Evolutionary conservation across 2,797 vertebrate genomes (phyloP), one percentile per base, ranked within the genome.

Genomic region (Enteromius thamalakanensis): DNA sequence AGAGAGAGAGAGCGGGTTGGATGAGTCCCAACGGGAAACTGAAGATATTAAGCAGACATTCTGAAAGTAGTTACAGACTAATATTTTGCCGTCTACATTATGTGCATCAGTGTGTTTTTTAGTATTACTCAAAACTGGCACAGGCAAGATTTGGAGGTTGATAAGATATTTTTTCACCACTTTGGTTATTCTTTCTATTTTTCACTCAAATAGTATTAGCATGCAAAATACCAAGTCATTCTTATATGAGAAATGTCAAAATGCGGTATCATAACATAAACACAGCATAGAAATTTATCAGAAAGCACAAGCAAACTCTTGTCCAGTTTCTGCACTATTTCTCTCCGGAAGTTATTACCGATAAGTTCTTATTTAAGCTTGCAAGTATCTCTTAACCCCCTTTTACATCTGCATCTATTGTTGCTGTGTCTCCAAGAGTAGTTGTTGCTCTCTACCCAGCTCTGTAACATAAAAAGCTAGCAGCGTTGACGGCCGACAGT

Each of bases 31-130:
- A 42, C 11, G 37, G 55, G 51, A 76, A 23, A 76, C 9, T 42
- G 42, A 37, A 70, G 40, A 81, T 80, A 76, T 80, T 76, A 60
- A 67, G 51, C 68, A 34, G 19, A 70, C 3, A 60, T 32, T 69
- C n/a, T 29, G n/a, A 80, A 34, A 71, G 79, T 58, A 69, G 77
- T 58, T 69, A 80, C 42, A 80, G 65, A 58, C 67, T 80, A n/a
- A 71, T 71, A 80, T 21, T 71, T 80, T 40, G 60, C 40, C 12
- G 40, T 80, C 37, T 47, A 11, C n/a, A 21, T 40, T 64, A 77
- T 68, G 21, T 23, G 45, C 34, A 42, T 11, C 11, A 47, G 32
- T 7, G 21, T 58, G 17, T n/a, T 70, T 23, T 79, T 51, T 21
- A 29, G 4, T n/a, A 49, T 49, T 68, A 68, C 64, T 51, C n/a